phyloP scores from a whole-genome alignment of 2,113 vertebrate genomes.

The Bambusicola thoracicus region DNA sequence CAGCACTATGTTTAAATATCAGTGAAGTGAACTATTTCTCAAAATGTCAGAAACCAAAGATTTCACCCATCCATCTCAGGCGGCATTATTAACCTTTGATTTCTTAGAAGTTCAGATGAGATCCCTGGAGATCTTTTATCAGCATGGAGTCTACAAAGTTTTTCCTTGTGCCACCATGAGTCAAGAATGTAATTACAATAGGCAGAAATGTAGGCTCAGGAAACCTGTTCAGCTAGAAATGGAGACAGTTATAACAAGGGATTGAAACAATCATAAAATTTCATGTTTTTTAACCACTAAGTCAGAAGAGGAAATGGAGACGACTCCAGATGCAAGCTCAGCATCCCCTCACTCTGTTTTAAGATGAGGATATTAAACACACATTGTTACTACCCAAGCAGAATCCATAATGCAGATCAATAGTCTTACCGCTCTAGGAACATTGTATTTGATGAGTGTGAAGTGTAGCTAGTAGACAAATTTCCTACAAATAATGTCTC shows the following conservation, averaged over 20 bases:
- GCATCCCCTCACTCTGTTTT: background rate
- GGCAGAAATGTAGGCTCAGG: background rate
- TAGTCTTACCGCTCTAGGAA: conserved; percentile 6
- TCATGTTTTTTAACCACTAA: background rate
- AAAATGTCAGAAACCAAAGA: background rate
- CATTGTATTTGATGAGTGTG: background rate
- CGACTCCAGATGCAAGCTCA: conserved; percentile 28
- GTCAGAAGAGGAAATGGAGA: background rate
- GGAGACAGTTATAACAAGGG: background rate
- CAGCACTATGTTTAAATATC: background rate
- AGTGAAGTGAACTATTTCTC: background rate
- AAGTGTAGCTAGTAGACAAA: conserved; percentile 23
- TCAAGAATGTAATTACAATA: background rate
- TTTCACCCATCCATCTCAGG: background rate
- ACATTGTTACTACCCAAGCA: background rate
- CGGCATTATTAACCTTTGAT: conserved; percentile 3
- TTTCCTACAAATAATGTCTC: conserved; percentile 12
- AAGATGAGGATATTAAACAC: conserved; percentile 1
- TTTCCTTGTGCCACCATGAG: background rate
- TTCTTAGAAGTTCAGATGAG: conserved; percentile 4
- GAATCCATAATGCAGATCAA: conserved; percentile 26
- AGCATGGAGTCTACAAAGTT: background rate
- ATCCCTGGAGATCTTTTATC: background rate
- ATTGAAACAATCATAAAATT: background rate
- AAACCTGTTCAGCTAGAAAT: background rate